Evolutionary conservation across 2,888 invertebrate genomes (phyloP).

Genomic region (Leptothorax acervorum): DNA sequence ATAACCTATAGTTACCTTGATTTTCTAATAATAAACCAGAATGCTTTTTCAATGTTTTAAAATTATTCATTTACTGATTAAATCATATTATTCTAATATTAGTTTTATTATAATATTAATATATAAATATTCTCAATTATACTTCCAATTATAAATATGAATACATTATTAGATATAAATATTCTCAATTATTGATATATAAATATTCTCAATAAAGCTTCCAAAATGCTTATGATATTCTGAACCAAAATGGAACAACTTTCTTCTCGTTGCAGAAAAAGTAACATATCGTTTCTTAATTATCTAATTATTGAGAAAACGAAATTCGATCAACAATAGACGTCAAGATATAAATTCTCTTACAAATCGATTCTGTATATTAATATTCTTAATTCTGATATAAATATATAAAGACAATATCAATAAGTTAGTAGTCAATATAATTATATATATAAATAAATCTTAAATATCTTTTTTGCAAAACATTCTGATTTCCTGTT

Average conservation of each 20-base stretch:
- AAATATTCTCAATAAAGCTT: background rate
- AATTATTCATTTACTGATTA: constrained; percentile 1
- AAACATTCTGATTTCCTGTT: background rate
- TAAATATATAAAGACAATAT: background rate
- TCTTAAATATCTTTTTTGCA: background rate
- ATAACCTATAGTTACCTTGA: background rate
- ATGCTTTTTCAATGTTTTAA: background rate
- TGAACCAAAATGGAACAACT: background rate
- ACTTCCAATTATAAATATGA: no score
- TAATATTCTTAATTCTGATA: no score
- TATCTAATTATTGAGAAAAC: background rate
- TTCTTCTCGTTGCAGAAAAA: background rate
- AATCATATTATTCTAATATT: background rate
- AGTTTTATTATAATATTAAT: no score
- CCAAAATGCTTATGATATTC: background rate
- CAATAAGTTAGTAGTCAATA: background rate
- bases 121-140: background rate
- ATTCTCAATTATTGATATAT: background rate
- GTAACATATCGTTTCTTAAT: background rate
- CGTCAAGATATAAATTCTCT: background rate
- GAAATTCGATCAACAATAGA: background rate
- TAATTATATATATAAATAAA: background rate
- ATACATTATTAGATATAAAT: background rate
- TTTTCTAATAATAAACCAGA: background rate
- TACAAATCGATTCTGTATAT: background rate